Percentiles rank a stretch among this genome's conserved stretches.
phyloP scores from a whole-genome alignment of 2,113 vertebrate species.

The Diadophis punctatus region DNA sequence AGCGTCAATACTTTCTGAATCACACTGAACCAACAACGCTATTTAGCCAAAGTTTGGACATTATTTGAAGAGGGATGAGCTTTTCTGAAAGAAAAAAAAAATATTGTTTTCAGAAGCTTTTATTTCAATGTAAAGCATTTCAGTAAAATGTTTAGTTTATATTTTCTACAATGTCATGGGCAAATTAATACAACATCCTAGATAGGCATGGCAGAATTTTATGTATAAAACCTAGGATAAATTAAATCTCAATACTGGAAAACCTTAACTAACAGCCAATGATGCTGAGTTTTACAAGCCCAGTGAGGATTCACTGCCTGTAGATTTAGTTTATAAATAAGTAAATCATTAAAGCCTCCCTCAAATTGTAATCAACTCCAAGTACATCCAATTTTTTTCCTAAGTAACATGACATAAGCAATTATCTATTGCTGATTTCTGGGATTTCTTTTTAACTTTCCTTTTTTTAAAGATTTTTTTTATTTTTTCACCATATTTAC shows the following conservation, averaged over 20 bases:
- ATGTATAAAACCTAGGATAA: background rate
- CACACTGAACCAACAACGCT: background rate
- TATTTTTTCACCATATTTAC: too few relatives aligned
- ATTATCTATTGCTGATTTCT: too few relatives aligned
- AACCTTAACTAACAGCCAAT: too few relatives aligned
- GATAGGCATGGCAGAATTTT: background rate
- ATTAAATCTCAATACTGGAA: background rate
- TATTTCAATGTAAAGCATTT: background rate
- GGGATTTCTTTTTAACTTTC: too few relatives aligned
- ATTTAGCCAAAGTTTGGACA: background rate
- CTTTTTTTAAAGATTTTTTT: too few relatives aligned
- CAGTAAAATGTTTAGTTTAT: background rate
- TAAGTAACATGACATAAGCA: too few relatives aligned
- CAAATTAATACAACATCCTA: background rate
- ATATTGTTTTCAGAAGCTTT: background rate
- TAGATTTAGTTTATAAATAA: background rate
- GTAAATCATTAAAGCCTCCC: too few relatives aligned
- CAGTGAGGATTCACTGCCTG: background rate
- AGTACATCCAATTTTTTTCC: too few relatives aligned
- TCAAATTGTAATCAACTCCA: too few relatives aligned
- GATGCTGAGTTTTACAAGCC: background rate
- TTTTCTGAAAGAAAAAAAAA: background rate
- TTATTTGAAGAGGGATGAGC: background rate
- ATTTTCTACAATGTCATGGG: background rate
- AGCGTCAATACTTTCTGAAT: background rate